A percentile compares a stretch with the other conserved stretches of the same genome.
Conservation (phyloP, 2,113 vertebrate species). For the Kobus ellipsiprymnus region DNA sequence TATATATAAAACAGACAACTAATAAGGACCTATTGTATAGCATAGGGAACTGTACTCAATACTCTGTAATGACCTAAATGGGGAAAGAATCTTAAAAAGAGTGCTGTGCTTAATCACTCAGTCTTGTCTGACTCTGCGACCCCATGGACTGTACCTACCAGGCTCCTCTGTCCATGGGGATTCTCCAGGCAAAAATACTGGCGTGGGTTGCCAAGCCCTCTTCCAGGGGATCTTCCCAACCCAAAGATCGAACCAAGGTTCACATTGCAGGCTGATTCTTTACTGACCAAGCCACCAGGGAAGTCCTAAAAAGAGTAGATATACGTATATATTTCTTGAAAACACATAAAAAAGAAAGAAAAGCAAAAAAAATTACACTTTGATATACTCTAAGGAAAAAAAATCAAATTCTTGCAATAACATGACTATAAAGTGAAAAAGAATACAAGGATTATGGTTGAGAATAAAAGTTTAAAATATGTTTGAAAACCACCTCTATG, state of each 20-base stretch:
- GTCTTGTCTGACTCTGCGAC: accelerated
- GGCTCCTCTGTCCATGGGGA: neutral
- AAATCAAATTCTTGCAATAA: neutral
- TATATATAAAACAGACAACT: neutral
- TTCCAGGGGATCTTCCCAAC: neutral
- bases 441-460: neutral
- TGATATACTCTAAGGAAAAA: neutral
- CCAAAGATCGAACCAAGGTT: neutral
- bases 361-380: neutral
- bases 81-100: neutral
- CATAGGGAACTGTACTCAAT: neutral
- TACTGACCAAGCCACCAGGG: neutral
- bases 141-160: neutral
- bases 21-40: neutral
- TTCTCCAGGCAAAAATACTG: neutral
- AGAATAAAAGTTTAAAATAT: neutral
- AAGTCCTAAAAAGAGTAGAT: neutral
- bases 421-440: neutral
- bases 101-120: neutral
- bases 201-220: neutral
- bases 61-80: neutral
- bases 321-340: neutral
- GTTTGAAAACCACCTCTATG: neutral
- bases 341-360: neutral
- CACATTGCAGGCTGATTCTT: neutral